phyloP scores from a whole-genome alignment of 2,113 vertebrate species.

The Regulus satrapa region DNA sequence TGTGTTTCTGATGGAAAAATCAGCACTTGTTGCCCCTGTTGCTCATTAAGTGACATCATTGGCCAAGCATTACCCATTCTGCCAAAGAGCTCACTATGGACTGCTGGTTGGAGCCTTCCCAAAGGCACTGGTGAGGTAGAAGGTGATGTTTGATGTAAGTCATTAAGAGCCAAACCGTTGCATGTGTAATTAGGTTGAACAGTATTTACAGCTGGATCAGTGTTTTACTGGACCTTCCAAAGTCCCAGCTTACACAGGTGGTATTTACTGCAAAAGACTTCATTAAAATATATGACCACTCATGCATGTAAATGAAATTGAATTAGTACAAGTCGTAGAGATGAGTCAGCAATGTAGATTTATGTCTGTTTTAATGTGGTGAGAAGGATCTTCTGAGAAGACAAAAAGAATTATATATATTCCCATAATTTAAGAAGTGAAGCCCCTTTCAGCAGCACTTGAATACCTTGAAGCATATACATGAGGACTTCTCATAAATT shows the following conservation, averaged over 20 bases:
- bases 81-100: neutral
- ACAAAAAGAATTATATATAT: neutral
- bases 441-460: neutral
- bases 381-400: neutral
- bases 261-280: neutral
- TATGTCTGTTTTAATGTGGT: neutral
- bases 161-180: neutral
- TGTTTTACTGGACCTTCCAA: neutral
- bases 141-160: neutral
- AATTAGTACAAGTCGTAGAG: neutral
- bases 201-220: neutral
- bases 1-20: neutral
- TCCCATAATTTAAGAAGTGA: neutral
- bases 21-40: neutral
- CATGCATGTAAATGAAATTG: neutral
- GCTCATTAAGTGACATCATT: neutral
- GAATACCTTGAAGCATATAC: neutral
- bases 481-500: neutral
- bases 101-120: neutral
- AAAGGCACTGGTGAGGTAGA: neutral
- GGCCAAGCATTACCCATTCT: neutral
- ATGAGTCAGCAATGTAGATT: constrained; percentile 12
- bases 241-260: neutral
- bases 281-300: neutral
- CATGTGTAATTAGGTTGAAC: neutral